Percentiles rank a stretch among this genome's conserved stretches.
Evolutionary conservation across 2,113 vertebrate genomes (phyloP).

Genomic region (Thoracochromis brauschi): DNA sequence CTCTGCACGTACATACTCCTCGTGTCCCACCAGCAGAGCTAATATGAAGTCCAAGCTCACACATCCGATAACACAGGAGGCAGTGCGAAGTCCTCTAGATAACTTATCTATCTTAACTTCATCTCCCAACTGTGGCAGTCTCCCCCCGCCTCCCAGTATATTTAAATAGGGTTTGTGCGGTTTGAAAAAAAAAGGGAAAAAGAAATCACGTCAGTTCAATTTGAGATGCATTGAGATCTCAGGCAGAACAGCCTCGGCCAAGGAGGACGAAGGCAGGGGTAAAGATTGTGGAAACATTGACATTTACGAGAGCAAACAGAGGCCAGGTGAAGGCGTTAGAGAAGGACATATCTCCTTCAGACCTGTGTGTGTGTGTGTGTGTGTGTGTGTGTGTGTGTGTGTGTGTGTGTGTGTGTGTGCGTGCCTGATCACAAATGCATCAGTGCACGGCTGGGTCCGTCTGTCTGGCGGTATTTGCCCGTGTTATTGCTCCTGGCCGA

Average conservation of each 20-base stretch:
- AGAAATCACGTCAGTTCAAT: conserved; percentile 43
- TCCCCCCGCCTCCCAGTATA: background rate
- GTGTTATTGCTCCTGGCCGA: conserved; percentile 32
- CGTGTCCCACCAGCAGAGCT: conserved; percentile 38
- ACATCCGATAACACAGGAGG: conserved; percentile 44
- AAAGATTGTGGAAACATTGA: conserved; percentile 70
- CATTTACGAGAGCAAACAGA: conserved; percentile 59
- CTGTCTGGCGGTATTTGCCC: conserved; percentile 36
- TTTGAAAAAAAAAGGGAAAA: background rate
- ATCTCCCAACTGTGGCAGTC: background rate
- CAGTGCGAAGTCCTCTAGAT: conserved; percentile 57
- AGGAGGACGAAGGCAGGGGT: conserved; percentile 23
- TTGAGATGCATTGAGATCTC: conserved; percentile 40
- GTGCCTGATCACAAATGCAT: conserved; percentile 32
- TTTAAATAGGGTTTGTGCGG: conserved; percentile 36
- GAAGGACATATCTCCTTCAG: conserved; percentile 25
- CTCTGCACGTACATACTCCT: conserved; percentile 25
- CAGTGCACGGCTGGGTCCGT: conserved; percentile 29
- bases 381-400: background rate
- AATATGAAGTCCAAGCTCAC: conserved; percentile 57
- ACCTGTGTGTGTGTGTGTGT: background rate
- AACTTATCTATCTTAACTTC: conserved; percentile 51
- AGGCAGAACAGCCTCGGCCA: background rate
- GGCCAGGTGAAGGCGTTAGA: conserved; percentile 50
- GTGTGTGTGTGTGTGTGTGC: background rate